Conservation (phyloP, 2,113 vertebrate species). For the Hydrolagus affinis region DNA sequence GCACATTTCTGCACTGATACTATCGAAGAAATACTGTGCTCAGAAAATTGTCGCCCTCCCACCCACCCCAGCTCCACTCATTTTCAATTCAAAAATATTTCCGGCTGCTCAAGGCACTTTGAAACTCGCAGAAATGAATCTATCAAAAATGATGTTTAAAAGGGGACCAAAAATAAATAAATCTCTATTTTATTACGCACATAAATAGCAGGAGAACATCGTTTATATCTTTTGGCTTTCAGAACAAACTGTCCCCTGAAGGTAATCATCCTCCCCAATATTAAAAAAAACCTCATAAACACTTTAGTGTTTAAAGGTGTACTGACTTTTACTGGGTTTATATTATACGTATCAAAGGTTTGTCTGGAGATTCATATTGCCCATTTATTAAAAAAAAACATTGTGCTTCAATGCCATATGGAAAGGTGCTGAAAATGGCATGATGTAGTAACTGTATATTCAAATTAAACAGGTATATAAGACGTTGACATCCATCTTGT, state of each 20-base stretch:
- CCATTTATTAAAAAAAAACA: slow-evolving; percentile 28
- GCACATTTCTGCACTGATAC: slow-evolving; percentile 3
- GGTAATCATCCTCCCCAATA: slow-evolving; percentile 23
- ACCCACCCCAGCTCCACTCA: not conserved
- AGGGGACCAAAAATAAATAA: slow-evolving; percentile 31
- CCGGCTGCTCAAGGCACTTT: slow-evolving; percentile 30
- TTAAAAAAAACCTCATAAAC: slow-evolving; percentile 23
- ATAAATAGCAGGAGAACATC: slow-evolving; percentile 30
- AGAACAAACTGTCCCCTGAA: slow-evolving; percentile 25
- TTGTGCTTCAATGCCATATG: not conserved
- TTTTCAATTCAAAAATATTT: slow-evolving; percentile 19
- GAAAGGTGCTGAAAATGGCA: not conserved
- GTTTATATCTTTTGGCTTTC: slow-evolving; percentile 31
- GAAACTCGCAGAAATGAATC: slow-evolving; percentile 27
- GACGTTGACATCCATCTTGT: not conserved
- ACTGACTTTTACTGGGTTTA: slow-evolving; percentile 11
- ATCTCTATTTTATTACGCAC: slow-evolving; percentile 20
- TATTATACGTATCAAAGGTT: slow-evolving; percentile 24
- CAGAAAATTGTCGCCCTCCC: not conserved
- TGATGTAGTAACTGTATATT: not conserved
- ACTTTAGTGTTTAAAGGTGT: slow-evolving; percentile 27
- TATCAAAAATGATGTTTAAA: slow-evolving; percentile 27
- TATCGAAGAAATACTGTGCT: not conserved
- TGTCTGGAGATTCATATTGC: slow-evolving; percentile 17
- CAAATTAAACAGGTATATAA: slow-evolving; percentile 1